Percentiles rank a stretch among this genome's conserved stretches.
phyloP scores from a whole-genome alignment of 2,888 invertebrate species.

The Camptogramma bilineatum region DNA sequence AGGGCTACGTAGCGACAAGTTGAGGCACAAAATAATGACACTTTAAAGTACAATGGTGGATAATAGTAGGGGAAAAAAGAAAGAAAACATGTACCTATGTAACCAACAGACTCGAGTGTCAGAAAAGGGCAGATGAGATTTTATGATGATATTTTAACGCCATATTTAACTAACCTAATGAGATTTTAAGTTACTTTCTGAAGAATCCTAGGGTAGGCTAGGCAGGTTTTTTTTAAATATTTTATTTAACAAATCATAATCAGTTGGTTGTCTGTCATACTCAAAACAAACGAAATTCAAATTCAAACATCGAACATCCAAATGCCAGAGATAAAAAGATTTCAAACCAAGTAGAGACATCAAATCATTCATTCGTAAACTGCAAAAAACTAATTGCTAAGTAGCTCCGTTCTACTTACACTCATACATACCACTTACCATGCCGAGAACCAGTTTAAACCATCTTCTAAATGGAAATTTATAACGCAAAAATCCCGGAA shows the following conservation, averaged over 20 bases:
- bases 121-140: too few relatives aligned
- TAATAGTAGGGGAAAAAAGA: background rate
- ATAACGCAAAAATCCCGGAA: conserved; percentile 22
- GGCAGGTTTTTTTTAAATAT: too few relatives aligned
- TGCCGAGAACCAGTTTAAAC: conserved; percentile 25
- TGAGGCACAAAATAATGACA: conserved; percentile 14
- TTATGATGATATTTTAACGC: too few relatives aligned
- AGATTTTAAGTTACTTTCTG: too few relatives aligned
- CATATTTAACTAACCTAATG: too few relatives aligned
- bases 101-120: too few relatives aligned
- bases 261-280: conserved; percentile 22
- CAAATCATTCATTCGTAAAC: conserved; percentile 38
- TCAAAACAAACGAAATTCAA: conserved; percentile 34
- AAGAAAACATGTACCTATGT: too few relatives aligned
- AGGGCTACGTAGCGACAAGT: conserved; percentile 25
- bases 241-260: too few relatives aligned
- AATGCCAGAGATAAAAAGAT: conserved; percentile 38
- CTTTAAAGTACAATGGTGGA: background rate
- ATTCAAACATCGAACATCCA: conserved; percentile 38
- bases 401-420: conserved; percentile 40
- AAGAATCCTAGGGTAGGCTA: too few relatives aligned
- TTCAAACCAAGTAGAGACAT: conserved; percentile 41
- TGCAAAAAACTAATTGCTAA: conserved; percentile 42
- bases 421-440: conserved; percentile 18
- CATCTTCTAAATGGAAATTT: conserved; percentile 14